Evolutionary conservation across 2,797 vertebrate genomes (phyloP).

Genomic region (Tragopan temminckii): DNA sequence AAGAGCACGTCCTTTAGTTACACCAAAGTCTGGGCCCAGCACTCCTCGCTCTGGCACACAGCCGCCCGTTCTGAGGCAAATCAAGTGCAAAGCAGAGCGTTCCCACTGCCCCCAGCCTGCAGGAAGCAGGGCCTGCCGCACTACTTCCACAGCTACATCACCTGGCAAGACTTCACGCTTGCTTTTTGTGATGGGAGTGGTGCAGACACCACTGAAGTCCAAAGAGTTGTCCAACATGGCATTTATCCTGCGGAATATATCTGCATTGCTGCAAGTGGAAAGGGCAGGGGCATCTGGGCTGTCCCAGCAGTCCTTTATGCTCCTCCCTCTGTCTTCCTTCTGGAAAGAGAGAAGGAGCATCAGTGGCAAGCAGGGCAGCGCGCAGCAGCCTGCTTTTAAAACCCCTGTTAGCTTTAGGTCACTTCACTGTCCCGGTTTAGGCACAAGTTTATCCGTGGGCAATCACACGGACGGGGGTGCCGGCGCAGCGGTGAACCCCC

Average conservation of each 20-base stretch:
- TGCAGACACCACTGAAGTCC: slow-evolving; percentile 96
- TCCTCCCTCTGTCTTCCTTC: slow-evolving; percentile 85
- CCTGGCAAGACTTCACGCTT: slow-evolving; percentile 88
- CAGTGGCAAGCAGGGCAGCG: neutral
- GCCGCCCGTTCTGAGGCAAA: neutral
- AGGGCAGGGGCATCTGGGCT: slow-evolving; percentile 87
- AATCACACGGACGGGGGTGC: neutral
- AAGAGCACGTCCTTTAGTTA: neutral
- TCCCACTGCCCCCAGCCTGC: neutral
- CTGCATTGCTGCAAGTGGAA: slow-evolving; percentile 96
- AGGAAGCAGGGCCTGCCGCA: neutral
- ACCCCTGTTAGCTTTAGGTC: slow-evolving; percentile 10
- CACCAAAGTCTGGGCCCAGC: neutral
- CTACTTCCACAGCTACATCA: slow-evolving; percentile 66
- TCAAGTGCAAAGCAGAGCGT: neutral
- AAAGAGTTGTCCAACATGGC: slow-evolving; percentile 95
- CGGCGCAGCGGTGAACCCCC: neutral
- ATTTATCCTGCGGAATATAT: slow-evolving; percentile 96
- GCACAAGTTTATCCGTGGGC: neutral
- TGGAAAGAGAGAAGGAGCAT: slow-evolving; percentile 40
- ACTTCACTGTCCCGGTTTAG: neutral
- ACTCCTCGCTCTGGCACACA: neutral
- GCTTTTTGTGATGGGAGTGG: slow-evolving; percentile 89
- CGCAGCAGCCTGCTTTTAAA: neutral
- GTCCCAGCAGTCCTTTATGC: slow-evolving; percentile 88